Base-by-base conservation (phyloP, 2,797 vertebrate species). In the Saxicola maurus region DNA sequence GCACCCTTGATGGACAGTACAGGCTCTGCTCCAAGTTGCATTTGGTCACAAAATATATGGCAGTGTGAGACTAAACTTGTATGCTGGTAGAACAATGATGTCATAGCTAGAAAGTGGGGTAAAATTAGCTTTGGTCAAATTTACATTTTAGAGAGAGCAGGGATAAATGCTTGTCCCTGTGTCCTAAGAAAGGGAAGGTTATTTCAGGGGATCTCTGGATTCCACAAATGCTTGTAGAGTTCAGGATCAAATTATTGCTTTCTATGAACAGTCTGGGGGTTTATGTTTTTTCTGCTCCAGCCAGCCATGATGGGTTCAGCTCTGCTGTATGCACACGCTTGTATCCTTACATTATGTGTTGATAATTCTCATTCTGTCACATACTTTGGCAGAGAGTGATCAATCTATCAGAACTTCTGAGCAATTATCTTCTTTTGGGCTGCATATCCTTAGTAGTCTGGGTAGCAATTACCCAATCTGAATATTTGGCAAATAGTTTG, bases 391-490 rank as follows among this genome's bases (percentile, higher is more conserved):
- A 92, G 53, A 33, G 45, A 73, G 62, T 83, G 93, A 92, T 88
- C 53, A 62, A 60, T 66, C 72, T 56, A 86, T 88, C 89, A 42
- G 91, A 93, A 94, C 57, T 14, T 79, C 88, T 60, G 81, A 93
- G 82, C 90, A 78, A 88, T 91, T 86, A 62, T 88, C 93, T 94
- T 92, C 89, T 91, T 90, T 77, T 55, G 31, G 66, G 66, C 85
- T 95, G 81, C 83, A 90, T 88, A 91, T 86, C 87, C 92, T 95
- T 85, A 83, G 92, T 96, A 95, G 95, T 89, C 60, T 61, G 89
- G 94, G 94, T 96, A 94, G 95, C 95, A 96, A 95, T 96, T 94
- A 96, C 82, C 91, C 92, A 90, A 89, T 95, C 83, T 80, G 94
- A 96, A 78, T 96, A 95, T 94, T 94, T 96, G 95, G 95, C 45